These are phyloP conservation scores for Gobiocypris rarus DNA, from an alignment of 2,113 vertebrate species.

Conservation along the genomic window DNA sequence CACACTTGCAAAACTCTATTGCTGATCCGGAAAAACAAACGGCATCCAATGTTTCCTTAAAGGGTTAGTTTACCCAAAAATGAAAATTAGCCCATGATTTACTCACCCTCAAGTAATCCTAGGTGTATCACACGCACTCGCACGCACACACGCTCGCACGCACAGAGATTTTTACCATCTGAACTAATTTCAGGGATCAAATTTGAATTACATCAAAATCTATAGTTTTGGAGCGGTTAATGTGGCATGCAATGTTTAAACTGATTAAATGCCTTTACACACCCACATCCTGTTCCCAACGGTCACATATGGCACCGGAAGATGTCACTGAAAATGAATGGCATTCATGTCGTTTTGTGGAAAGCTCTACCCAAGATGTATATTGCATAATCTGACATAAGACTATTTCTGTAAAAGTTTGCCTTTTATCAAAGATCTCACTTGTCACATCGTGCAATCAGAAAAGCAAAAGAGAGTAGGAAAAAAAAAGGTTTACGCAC, in stretches of 20 bases:
- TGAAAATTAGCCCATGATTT: too few species aligned
- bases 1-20: too few species aligned
- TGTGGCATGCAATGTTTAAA: not conserved
- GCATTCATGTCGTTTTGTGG: not conserved
- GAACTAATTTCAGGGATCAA: not conserved
- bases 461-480: not conserved
- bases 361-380: too few species aligned
- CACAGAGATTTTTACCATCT: not conserved
- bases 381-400: too few species aligned
- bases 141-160: too few species aligned
- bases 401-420: too few species aligned
- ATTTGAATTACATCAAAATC: not conserved
- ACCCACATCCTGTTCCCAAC: not conserved
- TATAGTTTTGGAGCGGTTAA: not conserved
- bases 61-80: too few species aligned
- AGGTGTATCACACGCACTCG: too few species aligned
- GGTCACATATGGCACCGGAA: not conserved
- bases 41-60: too few species aligned
- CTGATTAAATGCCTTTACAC: not conserved
- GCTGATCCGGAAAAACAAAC: too few species aligned
- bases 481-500: not conserved
- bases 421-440: not conserved
- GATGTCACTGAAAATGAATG: not conserved
- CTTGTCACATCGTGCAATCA: not conserved
- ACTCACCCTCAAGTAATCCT: too few species aligned